Evolutionary conservation across 1,140 invertebrate species (phyloP), one percentile per base, ranked within the genome.

Genomic region (Physella acuta): DNA sequence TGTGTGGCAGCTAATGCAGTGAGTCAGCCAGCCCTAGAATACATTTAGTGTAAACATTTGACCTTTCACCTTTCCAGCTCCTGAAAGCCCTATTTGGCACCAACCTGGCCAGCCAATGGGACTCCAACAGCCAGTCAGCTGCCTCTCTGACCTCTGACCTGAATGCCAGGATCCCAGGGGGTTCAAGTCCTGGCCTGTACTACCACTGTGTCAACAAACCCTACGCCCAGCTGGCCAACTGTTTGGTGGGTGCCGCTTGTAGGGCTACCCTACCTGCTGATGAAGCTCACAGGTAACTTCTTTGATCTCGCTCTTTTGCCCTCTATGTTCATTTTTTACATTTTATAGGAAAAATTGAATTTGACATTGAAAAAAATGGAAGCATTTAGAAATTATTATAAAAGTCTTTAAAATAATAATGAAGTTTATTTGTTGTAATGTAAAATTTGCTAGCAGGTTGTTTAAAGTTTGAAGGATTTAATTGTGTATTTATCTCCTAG

Each of bases 61-160:
- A n/a, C n/a, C n/a, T n/a, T n/a, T n/a, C n/a, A n/a, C 5, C 2
- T 56, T 26, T 81, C 39, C 78, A 94, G 86, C 79, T 95, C 0
- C 78, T 95, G 11, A 93, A 94, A 84, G 91, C 91, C 75, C 82
- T 95, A 1, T 95, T 94, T 85, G 90, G 91, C 0, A 91, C 90
- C 0, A 94, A 94, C 78, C 87, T 93, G 72, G 87, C 88, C 16
- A 88, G 88, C n/a, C 89, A 91, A 33, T 90, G 90, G 84, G 85
- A 86, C 39, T 71, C 74, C 51, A 72, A 79, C 60, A 75, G 78
- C 53, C 56, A 59, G 44, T 53, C 68, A 4, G 70, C 70, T 17
- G 33, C 66, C 5, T 63, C 73, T 1, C 63, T 71, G 28, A 78
- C 80, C 65, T 76, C 73, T 8, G 77, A 78, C 11, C 79, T 80